A percentile compares a stretch with the other conserved stretches of the same genome.
phyloP scores from a whole-genome alignment of 64 coral and sea anemone species.

The Dendrophyllia cribrosa region DNA sequence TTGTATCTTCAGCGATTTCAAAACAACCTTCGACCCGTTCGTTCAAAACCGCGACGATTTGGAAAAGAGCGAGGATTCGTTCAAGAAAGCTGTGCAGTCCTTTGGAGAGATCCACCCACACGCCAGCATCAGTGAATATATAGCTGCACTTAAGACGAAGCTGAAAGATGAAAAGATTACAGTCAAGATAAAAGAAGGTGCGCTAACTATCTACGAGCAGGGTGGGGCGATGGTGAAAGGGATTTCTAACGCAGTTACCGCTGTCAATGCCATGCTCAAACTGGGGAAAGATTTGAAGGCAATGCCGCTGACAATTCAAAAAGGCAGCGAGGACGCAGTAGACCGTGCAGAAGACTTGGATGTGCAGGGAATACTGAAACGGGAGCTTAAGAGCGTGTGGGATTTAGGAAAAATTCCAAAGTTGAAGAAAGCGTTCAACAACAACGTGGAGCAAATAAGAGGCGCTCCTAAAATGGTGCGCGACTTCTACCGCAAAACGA shows the following conservation, averaged over 20 bases:
- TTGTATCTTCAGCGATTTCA: constrained; percentile 71
- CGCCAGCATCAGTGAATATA: constrained; percentile 74
- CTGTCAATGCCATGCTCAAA: constrained; percentile 68
- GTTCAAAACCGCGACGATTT: constrained; percentile 83
- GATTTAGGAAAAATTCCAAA: constrained; percentile 58
- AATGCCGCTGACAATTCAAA: constrained; percentile 67
- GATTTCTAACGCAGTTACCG: constrained; percentile 55
- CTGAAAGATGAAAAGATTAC: constrained; percentile 73
- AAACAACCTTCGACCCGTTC: constrained; percentile 77
- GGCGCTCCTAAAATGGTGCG: constrained; percentile 72
- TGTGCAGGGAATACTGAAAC: constrained; percentile 44
- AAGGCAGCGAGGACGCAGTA: constrained; percentile 57
- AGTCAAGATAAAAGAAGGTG: constrained; percentile 94
- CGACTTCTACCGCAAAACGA: constrained; percentile 71
- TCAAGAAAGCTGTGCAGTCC: constrained; percentile 84
- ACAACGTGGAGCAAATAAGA: constrained; percentile 78
- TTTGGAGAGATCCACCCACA: constrained; percentile 59
- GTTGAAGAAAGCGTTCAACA: constrained; percentile 66
- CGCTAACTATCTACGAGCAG: constrained; percentile 58
- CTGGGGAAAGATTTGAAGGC: constrained; percentile 74
- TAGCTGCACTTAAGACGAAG: constrained; percentile 70
- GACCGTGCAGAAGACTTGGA: constrained; percentile 49
- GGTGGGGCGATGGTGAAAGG: constrained; percentile 49
- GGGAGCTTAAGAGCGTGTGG: constrained; percentile 70
- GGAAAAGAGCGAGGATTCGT: constrained; percentile 73